Conservation (phyloP, 2,113 vertebrate species). For the Hemibagrus wyckioides region DNA sequence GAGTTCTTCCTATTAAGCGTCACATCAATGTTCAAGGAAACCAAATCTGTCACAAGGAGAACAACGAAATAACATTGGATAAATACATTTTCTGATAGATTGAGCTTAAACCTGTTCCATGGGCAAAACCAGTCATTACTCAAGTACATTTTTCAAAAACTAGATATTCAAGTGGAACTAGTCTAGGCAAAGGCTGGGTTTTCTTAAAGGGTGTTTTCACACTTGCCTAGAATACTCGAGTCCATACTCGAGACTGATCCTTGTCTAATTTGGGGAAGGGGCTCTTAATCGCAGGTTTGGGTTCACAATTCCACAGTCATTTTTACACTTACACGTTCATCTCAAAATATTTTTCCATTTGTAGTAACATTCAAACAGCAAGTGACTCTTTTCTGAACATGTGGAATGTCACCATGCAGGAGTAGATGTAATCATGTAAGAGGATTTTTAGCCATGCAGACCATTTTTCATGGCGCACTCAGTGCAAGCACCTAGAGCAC, state of each 20-base stretch:
- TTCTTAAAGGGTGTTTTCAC: not conserved
- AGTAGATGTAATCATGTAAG: no score
- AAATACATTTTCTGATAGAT: not conserved
- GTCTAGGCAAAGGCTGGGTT: not conserved
- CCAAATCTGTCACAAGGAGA: conserved; percentile 60
- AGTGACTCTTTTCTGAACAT: no score
- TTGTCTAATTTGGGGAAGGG: not conserved
- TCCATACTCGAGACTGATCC: not conserved
- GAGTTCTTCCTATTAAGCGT: conserved; percentile 69
- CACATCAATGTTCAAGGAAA: conserved; percentile 73
- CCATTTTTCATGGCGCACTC: no score
- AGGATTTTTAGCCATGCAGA: no score
- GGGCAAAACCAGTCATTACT: not conserved
- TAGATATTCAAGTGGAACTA: not conserved
- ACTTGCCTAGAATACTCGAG: not conserved
- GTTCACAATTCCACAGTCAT: not conserved
- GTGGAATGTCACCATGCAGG: no score
- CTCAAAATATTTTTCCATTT: no score
- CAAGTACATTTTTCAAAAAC: not conserved
- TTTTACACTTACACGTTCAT: no score
- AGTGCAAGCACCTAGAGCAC: no score
- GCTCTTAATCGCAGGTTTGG: not conserved
- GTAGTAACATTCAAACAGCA: no score
- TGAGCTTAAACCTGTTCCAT: not conserved
- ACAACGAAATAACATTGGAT: not conserved